Conservation (phyloP, 2,113 vertebrate species). For the Gallinago undulata region DNA sequence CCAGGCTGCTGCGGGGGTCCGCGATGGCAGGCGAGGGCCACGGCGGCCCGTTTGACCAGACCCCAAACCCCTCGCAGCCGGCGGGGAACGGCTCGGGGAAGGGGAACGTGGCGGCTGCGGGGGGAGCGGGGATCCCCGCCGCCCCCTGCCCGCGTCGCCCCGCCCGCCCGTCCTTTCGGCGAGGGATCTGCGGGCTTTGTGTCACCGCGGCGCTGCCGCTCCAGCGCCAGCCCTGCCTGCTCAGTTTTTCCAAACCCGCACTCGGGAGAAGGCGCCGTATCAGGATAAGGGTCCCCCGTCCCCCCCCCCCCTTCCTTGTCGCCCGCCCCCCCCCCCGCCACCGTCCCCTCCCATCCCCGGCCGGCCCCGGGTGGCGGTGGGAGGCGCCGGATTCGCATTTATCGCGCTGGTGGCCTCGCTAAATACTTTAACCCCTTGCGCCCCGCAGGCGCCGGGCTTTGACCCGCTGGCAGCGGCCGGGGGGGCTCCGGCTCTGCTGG, state of each 20-base stretch:
- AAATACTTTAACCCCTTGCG: not conserved
- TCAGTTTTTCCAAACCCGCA: conserved; percentile 72
- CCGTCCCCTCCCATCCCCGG: not conserved
- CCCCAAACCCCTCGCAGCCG: not conserved
- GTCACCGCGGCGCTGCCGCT: conserved; percentile 63
- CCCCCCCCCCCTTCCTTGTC: too few relatives aligned
- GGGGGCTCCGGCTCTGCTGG: not conserved
- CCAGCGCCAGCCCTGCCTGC: conserved; percentile 69
- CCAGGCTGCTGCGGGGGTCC: not conserved
- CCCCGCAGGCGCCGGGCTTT: not conserved
- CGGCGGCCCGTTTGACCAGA: not conserved
- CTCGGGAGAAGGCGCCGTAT: conserved; percentile 71
- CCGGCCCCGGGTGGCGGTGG: not conserved
- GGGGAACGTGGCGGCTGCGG: not conserved
- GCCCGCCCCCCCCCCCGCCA: not conserved
- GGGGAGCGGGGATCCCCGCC: not conserved
- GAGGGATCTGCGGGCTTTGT: conserved; percentile 60
- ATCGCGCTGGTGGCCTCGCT: not conserved
- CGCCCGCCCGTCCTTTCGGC: not conserved
- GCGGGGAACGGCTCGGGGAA: not conserved
- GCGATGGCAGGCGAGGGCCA: not conserved
- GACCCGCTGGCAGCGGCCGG: not conserved
- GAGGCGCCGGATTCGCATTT: conserved; percentile 9
- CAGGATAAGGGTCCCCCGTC: conserved; percentile 78
- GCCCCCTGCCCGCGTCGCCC: not conserved